Percentiles rank a stretch among this genome's conserved stretches.
Conservation (phyloP, 2,113 vertebrate species). For the Periophthalmodon schlosseri region DNA sequence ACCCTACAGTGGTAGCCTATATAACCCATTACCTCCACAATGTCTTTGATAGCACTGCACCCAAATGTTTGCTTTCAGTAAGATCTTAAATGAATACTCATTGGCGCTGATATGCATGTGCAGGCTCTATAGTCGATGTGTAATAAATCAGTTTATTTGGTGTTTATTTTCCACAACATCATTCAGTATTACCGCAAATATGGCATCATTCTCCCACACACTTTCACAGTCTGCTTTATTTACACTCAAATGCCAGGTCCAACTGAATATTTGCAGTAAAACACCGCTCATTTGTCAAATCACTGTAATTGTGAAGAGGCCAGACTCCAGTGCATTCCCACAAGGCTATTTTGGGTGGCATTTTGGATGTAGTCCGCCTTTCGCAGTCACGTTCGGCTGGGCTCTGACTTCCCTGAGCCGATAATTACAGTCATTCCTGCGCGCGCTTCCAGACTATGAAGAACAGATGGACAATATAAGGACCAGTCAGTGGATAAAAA, state of each 20-base stretch:
- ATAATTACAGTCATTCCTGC: slow-evolving; percentile 60
- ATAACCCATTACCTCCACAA: background rate
- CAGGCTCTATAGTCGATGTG: background rate
- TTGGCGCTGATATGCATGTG: too few relatives aligned
- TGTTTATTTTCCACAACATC: background rate
- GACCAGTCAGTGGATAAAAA: slow-evolving; percentile 27
- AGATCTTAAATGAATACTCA: background rate
- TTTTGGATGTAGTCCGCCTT: slow-evolving; percentile 42
- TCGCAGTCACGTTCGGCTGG: slow-evolving; percentile 51
- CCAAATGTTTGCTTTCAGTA: background rate
- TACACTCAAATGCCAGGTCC: slow-evolving; percentile 16
- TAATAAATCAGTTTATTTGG: background rate
- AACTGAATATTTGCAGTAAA: slow-evolving; percentile 43
- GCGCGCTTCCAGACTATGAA: slow-evolving; percentile 44
- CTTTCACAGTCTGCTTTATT: slow-evolving; percentile 32
- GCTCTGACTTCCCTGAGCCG: slow-evolving; percentile 41
- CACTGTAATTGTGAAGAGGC: slow-evolving; percentile 36
- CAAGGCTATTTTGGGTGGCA: slow-evolving; percentile 54
- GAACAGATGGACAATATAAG: slow-evolving; percentile 62
- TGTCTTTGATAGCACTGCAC: background rate
- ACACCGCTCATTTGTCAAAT: slow-evolving; percentile 52
- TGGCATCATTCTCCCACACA: background rate
- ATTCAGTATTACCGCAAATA: background rate
- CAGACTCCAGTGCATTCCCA: slow-evolving; percentile 53
- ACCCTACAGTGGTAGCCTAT: too few relatives aligned